phyloP scores from a whole-genome alignment of 2,888 invertebrate genomes.

The Globia sparganii region DNA sequence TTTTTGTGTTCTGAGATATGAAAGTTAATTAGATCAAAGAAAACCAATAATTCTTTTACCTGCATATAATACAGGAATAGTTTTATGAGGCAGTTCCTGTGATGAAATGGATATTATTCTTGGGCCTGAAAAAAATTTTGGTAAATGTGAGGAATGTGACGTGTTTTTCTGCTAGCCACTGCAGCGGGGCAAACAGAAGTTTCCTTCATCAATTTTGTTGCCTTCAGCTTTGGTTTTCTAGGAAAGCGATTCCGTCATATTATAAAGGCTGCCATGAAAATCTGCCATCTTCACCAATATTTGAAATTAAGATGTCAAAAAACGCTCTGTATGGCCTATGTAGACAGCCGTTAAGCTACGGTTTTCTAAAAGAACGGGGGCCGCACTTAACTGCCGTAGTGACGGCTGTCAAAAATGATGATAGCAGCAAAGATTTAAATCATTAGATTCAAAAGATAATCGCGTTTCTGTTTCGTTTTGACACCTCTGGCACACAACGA shows the following conservation, averaged over 20 bases:
- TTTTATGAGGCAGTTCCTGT: conserved; percentile 14
- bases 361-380: not conserved
- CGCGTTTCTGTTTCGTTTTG: not conserved
- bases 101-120: conserved; percentile 68
- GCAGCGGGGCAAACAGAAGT: not conserved
- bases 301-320: not conserved
- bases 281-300: not conserved
- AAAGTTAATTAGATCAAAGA: not conserved
- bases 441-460: not conserved
- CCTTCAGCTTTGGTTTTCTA: not conserved
- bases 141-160: not conserved
- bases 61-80: not conserved
- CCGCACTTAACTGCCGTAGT: not conserved
- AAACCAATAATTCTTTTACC: not conserved
- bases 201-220: not conserved
- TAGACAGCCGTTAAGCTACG: not conserved
- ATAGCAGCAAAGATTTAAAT: not conserved
- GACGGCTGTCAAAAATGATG: not conserved
- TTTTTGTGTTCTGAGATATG: not conserved
- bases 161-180: not conserved
- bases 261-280: not conserved
- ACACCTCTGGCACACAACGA: not conserved
- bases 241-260: not conserved
- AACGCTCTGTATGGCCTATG: not conserved
- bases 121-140: conserved; percentile 57